Conservation (phyloP, 2,113 vertebrate genomes). For the Apistogramma diplotaenia region DNA sequence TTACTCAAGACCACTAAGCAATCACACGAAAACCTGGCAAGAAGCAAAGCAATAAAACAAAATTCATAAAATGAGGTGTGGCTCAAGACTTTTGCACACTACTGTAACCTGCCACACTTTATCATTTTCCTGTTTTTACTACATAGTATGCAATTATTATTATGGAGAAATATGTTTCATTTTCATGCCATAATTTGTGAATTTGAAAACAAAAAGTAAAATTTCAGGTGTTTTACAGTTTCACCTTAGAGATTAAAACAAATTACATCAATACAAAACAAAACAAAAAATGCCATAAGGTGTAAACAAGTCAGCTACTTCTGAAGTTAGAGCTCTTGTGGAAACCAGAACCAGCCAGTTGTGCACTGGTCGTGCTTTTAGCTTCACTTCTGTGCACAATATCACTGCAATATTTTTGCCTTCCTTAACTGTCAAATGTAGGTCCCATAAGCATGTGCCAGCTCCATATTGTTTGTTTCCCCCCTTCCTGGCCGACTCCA, state of each 20-base stretch:
- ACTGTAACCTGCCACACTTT: neutral
- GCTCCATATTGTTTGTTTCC: neutral
- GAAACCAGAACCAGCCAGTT: neutral
- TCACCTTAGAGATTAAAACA: neutral
- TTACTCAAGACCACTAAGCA: rapidly evolving
- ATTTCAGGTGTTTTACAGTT: neutral
- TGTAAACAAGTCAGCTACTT: neutral
- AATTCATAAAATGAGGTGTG: neutral
- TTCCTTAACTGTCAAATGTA: conserved; percentile 29
- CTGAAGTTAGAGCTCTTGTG: neutral
- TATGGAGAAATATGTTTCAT: neutral
- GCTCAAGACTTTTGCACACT: neutral
- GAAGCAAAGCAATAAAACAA: neutral
- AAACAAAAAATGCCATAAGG: neutral
- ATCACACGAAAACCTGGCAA: neutral
- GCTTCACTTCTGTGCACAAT: conserved; percentile 14
- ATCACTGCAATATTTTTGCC: conserved; percentile 35
- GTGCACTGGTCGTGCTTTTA: conserved; percentile 14
- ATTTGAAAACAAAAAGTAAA: neutral
- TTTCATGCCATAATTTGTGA: neutral
- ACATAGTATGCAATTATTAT: neutral
- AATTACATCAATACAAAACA: neutral
- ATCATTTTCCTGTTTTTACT: neutral
- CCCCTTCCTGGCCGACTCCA: neutral
- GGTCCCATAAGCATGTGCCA: conserved; percentile 23